Conservation (phyloP, 92 coral and sea anemone genomes). For the Hydrozoanthus gracilis region DNA sequence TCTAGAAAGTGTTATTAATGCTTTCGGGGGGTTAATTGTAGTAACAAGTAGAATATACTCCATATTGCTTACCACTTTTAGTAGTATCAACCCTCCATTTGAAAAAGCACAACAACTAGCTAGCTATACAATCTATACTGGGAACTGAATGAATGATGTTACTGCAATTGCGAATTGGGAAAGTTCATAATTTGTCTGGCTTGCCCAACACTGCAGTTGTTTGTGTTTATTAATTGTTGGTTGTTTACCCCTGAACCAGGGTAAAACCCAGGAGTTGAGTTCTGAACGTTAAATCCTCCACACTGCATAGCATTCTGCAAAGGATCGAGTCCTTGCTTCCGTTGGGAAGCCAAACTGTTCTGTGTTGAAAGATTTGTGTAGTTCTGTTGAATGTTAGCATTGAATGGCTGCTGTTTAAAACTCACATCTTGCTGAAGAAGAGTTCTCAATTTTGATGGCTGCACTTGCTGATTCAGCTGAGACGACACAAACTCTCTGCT, state of each 20-base stretch:
- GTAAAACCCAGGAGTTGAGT: not conserved
- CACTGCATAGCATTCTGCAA: not conserved
- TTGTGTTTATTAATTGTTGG: conserved; percentile 12
- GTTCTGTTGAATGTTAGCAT: conserved; percentile 23
- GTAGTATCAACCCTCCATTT: not conserved
- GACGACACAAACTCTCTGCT: conserved; percentile 7
- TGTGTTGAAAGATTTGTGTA: conserved; percentile 28
- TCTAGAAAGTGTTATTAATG: not conserved
- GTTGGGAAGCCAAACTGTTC: conserved; percentile 20
- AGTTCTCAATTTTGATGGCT: conserved; percentile 12
- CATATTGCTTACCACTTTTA: not conserved
- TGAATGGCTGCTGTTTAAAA: conserved; percentile 22
- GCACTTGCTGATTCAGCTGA: conserved; percentile 16
- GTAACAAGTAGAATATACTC: not conserved
- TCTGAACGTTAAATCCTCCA: conserved; percentile 7
- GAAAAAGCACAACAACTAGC: not conserved
- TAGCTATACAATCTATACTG: not conserved
- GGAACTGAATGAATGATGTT: not conserved
- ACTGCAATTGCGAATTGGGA: conserved; percentile 22
- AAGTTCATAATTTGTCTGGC: conserved; percentile 19
- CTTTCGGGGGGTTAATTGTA: not conserved
- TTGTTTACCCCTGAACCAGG: conserved; percentile 1
- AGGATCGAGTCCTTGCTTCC: not conserved
- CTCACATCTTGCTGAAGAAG: not conserved
- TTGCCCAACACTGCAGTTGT: not conserved